Conservation (phyloP, 1,140 invertebrate species). For the Parasteatoda tepidariorum region DNA sequence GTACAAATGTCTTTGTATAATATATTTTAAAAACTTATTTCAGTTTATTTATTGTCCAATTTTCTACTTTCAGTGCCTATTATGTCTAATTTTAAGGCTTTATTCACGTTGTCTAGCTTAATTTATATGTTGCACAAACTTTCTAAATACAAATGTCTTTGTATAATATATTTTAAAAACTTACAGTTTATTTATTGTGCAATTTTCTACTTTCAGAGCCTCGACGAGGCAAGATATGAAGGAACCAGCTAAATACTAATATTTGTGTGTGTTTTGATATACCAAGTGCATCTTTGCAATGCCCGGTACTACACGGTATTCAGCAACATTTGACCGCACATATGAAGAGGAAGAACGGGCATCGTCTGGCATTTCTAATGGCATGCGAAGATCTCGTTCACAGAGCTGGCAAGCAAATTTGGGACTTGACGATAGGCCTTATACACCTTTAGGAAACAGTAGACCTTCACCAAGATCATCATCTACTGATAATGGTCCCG, state of each 20-base stretch:
- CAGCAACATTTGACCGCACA: conserved; percentile 51
- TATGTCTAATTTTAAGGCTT: too few relatives aligned
- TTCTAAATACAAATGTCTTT: too few relatives aligned
- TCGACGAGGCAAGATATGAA: background rate
- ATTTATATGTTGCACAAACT: too few relatives aligned
- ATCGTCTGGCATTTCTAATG: background rate
- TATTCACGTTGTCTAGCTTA: too few relatives aligned
- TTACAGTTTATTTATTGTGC: too few relatives aligned
- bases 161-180: too few relatives aligned
- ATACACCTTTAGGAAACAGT: conserved; percentile 11
- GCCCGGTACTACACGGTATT: conserved; percentile 56
- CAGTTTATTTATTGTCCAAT: too few relatives aligned
- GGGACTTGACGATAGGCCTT: background rate
- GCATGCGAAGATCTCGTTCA: conserved; percentile 12
- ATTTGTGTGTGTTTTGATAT: background rate
- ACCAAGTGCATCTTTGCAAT: conserved; percentile 20
- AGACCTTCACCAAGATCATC: background rate
- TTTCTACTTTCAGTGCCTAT: too few relatives aligned
- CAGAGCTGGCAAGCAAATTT: conserved; percentile 28
- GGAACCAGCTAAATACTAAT: conserved; percentile 8
- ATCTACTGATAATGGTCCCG: background rate
- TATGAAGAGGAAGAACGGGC: conserved; percentile 44
- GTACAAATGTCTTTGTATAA: too few relatives aligned
- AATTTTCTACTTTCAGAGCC: background rate
- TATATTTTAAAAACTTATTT: too few relatives aligned